Percentiles rank a stretch among this genome's conserved stretches.
phyloP scores from a whole-genome alignment of 2,113 vertebrate species.

The Psophia crepitans region DNA sequence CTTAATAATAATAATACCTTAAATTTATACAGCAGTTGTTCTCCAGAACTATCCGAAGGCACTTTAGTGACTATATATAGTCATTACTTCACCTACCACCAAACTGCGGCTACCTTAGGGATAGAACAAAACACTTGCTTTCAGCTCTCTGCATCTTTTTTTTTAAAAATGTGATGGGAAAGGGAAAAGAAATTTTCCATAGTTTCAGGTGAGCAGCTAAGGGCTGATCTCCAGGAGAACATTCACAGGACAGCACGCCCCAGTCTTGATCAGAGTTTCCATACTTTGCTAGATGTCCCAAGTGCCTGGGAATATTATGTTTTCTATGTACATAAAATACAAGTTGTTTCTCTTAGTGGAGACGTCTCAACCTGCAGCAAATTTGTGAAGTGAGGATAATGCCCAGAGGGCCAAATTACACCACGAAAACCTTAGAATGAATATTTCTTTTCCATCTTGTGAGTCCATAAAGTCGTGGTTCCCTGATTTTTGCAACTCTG shows the following conservation, averaged over 20 bases:
- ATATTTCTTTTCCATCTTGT: neutral
- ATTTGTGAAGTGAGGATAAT: neutral
- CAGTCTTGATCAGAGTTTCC: neutral
- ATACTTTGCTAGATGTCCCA: neutral
- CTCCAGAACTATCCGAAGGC: conserved; percentile 61
- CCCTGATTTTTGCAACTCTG: neutral
- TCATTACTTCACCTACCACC: conserved; percentile 45
- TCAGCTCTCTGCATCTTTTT: conserved; percentile 52
- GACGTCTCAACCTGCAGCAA: neutral
- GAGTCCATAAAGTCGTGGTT: neutral
- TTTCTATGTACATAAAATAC: neutral
- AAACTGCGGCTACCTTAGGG: conserved; percentile 45
- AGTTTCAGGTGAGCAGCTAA: conserved; percentile 22
- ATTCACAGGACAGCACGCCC: neutral
- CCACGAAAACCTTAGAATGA: neutral
- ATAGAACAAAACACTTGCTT: conserved; percentile 42
- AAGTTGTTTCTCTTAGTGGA: neutral
- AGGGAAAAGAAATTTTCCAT: conserved; percentile 26
- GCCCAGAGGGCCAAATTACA: neutral
- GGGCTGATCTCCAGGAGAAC: conserved; percentile 17
- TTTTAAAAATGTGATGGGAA: neutral
- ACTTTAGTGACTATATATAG: conserved; percentile 73
- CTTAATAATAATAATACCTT: conserved; percentile 74
- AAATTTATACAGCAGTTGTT: conserved; percentile 57
- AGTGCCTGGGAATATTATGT: neutral